These are phyloP conservation scores for Tachystola acroxantha DNA, from an alignment of 2,888 invertebrate species.

Conservation along the genomic window DNA sequence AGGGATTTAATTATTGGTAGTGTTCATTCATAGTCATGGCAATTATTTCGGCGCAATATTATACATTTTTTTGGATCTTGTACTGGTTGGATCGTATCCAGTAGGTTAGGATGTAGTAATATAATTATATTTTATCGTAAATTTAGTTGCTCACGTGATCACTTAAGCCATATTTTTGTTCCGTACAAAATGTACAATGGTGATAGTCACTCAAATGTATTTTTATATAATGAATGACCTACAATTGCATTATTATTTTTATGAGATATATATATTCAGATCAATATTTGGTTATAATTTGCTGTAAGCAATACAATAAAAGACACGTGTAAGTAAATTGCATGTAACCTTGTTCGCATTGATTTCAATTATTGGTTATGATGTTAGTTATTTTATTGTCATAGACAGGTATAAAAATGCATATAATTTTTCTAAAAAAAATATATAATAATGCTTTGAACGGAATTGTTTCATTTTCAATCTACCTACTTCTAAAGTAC, in stretches of 20 bases:
- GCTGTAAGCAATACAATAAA: constrained; percentile 22
- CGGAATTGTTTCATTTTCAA: constrained; percentile 47
- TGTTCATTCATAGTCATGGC: background rate
- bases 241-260: constrained; percentile 9
- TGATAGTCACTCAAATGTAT: constrained; percentile 42
- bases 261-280: constrained; percentile 12
- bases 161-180: constrained; percentile 64
- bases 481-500: background rate
- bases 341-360: constrained; percentile 14
- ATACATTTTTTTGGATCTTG: constrained; percentile 17
- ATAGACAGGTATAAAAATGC: constrained; percentile 59
- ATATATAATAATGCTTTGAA: constrained; percentile 63
- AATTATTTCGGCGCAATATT: background rate
- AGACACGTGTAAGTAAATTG: constrained; percentile 33
- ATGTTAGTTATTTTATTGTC: constrained; percentile 46
- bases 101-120: constrained; percentile 7
- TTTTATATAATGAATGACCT: constrained; percentile 27
- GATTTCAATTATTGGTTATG: constrained; percentile 26
- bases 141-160: constrained; percentile 40
- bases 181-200: constrained; percentile 51
- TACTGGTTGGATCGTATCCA: constrained; percentile 10
- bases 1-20: too few relatives aligned
- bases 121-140: constrained; percentile 14
- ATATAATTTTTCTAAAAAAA: constrained; percentile 70
- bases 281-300: constrained; percentile 17